Conservation (phyloP, 2,888 invertebrate species). For the Dynastes hyllus region DNA sequence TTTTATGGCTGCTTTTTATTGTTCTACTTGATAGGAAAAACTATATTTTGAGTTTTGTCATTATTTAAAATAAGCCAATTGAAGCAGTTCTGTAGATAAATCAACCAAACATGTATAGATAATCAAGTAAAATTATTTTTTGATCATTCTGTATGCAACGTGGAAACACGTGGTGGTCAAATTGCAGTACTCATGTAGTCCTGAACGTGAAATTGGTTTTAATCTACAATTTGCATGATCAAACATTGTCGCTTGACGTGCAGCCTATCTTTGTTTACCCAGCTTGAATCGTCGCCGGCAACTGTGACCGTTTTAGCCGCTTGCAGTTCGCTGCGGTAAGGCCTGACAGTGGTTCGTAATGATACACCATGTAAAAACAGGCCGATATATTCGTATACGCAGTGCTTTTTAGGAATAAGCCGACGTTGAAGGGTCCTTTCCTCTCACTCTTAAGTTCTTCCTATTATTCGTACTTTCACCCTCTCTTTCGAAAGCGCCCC, state of each 20-base stretch:
- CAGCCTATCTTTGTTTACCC: slow-evolving; percentile 71
- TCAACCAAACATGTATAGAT: no score
- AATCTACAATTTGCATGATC: slow-evolving; percentile 71
- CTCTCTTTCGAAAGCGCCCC: neutral
- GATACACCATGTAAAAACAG: slow-evolving; percentile 66
- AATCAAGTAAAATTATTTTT: slow-evolving; percentile 36
- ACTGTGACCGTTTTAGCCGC: slow-evolving; percentile 37
- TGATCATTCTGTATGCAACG: slow-evolving; percentile 9
- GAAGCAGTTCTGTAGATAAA: no score
- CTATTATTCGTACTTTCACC: slow-evolving; percentile 36
- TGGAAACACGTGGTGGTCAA: slow-evolving; percentile 56
- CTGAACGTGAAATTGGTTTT: slow-evolving; percentile 70
- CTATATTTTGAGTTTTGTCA: no score
- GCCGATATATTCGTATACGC: slow-evolving; percentile 45
- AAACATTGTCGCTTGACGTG: slow-evolving; percentile 67
- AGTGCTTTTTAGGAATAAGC: slow-evolving; percentile 19
- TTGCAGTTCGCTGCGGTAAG: slow-evolving; percentile 1
- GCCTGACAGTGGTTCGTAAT: slow-evolving; percentile 58
- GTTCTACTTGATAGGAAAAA: no score
- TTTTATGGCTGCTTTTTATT: no score
- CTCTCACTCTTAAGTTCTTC: slow-evolving; percentile 30
- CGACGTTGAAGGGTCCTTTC: neutral
- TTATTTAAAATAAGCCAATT: no score
- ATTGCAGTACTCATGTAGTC: slow-evolving; percentile 63
- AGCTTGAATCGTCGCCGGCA: slow-evolving; percentile 64